Conservation (phyloP, 2,797 vertebrate genomes). For the Manis crassicaudata region DNA sequence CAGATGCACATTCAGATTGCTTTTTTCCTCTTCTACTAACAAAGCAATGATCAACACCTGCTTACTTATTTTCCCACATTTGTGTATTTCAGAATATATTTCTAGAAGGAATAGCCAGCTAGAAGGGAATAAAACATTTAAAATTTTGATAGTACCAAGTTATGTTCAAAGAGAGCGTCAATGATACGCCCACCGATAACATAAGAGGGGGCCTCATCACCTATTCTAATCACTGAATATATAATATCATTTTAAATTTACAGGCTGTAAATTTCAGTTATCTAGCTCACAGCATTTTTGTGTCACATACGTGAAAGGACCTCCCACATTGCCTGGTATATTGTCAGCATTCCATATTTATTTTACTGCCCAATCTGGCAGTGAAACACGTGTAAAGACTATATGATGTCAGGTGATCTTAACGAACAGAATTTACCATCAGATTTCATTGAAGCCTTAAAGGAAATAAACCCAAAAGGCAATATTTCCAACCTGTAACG, state of each 20-base stretch:
- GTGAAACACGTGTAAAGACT: neutral
- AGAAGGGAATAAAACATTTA: conserved; percentile 10
- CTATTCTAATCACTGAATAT: neutral
- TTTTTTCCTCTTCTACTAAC: neutral
- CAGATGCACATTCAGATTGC: neutral
- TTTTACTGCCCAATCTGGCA: neutral
- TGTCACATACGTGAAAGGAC: neutral
- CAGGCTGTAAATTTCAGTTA: neutral
- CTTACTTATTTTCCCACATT: neutral
- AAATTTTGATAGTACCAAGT: neutral
- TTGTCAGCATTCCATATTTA: neutral
- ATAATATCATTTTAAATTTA: neutral
- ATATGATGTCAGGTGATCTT: neutral
- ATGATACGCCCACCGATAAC: neutral
- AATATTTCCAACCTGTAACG: neutral
- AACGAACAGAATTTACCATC: conserved; percentile 16
- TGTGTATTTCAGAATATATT: neutral
- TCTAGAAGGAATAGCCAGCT: neutral
- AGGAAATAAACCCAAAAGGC: neutral
- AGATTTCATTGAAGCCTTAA: neutral
- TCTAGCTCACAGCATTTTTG: conserved; percentile 6
- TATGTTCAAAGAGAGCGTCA: neutral
- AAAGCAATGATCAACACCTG: neutral
- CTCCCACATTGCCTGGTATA: neutral
- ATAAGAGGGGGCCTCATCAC: neutral